phyloP scores from a whole-genome alignment of 1,140 invertebrate genomes.

The Dolichoris vasculosae region DNA sequence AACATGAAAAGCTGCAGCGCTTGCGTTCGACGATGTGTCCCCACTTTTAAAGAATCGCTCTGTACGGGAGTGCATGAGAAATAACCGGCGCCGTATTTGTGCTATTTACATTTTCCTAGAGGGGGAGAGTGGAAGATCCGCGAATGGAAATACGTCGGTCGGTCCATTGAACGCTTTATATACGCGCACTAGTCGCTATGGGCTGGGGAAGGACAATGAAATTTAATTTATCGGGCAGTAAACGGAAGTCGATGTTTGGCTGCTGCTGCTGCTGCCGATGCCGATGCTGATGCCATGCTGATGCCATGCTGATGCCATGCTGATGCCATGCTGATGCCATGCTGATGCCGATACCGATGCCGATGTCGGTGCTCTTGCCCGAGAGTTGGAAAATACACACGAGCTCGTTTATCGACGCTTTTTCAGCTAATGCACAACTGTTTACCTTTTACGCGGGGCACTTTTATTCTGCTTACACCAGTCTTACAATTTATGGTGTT shows the following conservation, averaged over 20 bases:
- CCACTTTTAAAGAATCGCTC: conserved; percentile 36
- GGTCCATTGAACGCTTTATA: conserved; percentile 11
- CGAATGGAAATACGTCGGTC: conserved; percentile 11
- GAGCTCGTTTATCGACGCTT: conserved; percentile 1
- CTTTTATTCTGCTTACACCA: neutral
- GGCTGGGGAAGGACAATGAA: conserved; percentile 1
- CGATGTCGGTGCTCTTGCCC: neutral
- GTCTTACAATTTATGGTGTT: too few relatives aligned
- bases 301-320: too few relatives aligned
- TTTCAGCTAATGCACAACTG: conserved; percentile 23
- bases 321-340: too few relatives aligned
- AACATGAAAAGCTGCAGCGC: conserved; percentile 33
- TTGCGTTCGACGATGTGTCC: neutral
- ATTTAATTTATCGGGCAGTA: conserved; percentile 36
- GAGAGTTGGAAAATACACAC: neutral
- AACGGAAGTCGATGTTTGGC: conserved; percentile 33
- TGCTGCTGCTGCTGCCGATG: too few relatives aligned
- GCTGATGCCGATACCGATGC: too few relatives aligned
- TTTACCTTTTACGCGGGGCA: neutral
- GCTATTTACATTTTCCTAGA: conserved; percentile 34
- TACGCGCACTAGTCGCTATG: neutral
- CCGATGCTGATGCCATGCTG: too few relatives aligned
- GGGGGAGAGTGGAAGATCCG: neutral
- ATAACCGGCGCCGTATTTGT: neutral
- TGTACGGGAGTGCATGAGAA: neutral